Base-by-base conservation (phyloP, 2,113 vertebrate genomes). In the Cricetomys ansorgei region DNA sequence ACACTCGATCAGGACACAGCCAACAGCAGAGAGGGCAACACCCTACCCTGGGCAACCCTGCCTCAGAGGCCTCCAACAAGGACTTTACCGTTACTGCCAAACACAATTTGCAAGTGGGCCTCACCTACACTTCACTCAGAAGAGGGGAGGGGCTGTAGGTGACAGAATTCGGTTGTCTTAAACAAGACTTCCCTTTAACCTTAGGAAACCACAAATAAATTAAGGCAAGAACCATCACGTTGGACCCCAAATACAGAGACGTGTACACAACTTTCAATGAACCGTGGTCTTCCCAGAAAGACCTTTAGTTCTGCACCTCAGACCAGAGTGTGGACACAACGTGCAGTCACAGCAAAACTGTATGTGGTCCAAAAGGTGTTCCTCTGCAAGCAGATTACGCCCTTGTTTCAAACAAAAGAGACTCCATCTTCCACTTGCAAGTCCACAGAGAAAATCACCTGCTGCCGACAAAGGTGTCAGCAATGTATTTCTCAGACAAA, bases 281-380 rank as follows among this genome's bases (percentile, higher is more conserved):
- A 16, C 65, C 25, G 7, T 23, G 27, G 40, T 37, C 62, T 67
- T 67, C 23, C 29, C 29, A 34, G 40, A 75, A 79, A 12, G 8
- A 94, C 93, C 92, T 91, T 91, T 96, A 72, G 85, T 40, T 72
- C 91, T 75, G 81, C 13, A 91, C 83, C 93, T 94, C 94, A 59
- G 43, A 77, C 94, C 97, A 70, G 11, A 0, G 89, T 73, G 15
- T 21, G 0, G 4, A 75, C 29, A 19, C 70, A 0, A 0, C 37
- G 0, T 40, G 84, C 48, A 6, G 34, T 57, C 19, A 93, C 25
- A 53, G 77, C 11, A 34, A 31, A 91, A 67, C 77, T 16, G 21
- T 73, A 3, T 11, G 1, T 16, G 87, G 70, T 77, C 85, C 85
- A 34, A 34, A 50, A 3, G 48, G 10, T 17, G 48, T 11, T 89